These are phyloP conservation scores for Julus scanicus DNA, from an alignment of 2,888 invertebrate species.

Conservation along the genomic window DNA sequence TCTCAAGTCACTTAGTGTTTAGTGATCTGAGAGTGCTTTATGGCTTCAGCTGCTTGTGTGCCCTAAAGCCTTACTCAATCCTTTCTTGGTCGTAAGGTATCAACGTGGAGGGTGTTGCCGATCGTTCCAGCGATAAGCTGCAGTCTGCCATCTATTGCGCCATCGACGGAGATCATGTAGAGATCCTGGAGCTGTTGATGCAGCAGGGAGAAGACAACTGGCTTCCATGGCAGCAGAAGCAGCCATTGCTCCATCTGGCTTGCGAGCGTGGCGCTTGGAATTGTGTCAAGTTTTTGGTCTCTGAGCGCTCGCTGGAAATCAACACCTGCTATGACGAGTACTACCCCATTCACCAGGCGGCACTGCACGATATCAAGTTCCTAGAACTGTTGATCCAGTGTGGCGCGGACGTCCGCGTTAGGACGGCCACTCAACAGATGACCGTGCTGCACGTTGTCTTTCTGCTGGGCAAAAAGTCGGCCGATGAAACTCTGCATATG, in stretches of 20 bases:
- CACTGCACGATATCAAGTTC: slow-evolving; percentile 78
- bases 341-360: slow-evolving; percentile 81
- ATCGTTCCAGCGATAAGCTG: slow-evolving; percentile 69
- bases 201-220: slow-evolving; percentile 78
- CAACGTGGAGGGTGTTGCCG: slow-evolving; percentile 58
- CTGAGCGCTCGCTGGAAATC: slow-evolving; percentile 72
- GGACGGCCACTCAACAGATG: slow-evolving; percentile 79
- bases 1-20: no score
- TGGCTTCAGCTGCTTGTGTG: no score
- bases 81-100: slow-evolving; percentile 36
- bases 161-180: slow-evolving; percentile 77
- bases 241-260: slow-evolving; percentile 75
- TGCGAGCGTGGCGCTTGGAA: slow-evolving; percentile 79
- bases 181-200: slow-evolving; percentile 74
- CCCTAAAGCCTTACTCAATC: no score
- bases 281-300: slow-evolving; percentile 76
- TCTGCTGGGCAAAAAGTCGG: slow-evolving; percentile 76
- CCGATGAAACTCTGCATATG: slow-evolving; percentile 77
- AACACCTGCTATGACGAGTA: slow-evolving; percentile 79
- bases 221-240: slow-evolving; percentile 70
- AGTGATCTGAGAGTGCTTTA: no score
- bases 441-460: slow-evolving; percentile 70
- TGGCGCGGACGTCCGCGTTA: slow-evolving; percentile 78
- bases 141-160: slow-evolving; percentile 79
- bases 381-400: slow-evolving; percentile 69